A percentile compares a stretch with the other conserved stretches of the same genome.
These are phyloP conservation scores for Paracentrotus lividus DNA, from an alignment of 53 echinoderm and acorn worm genomes.

Conservation along the genomic window DNA sequence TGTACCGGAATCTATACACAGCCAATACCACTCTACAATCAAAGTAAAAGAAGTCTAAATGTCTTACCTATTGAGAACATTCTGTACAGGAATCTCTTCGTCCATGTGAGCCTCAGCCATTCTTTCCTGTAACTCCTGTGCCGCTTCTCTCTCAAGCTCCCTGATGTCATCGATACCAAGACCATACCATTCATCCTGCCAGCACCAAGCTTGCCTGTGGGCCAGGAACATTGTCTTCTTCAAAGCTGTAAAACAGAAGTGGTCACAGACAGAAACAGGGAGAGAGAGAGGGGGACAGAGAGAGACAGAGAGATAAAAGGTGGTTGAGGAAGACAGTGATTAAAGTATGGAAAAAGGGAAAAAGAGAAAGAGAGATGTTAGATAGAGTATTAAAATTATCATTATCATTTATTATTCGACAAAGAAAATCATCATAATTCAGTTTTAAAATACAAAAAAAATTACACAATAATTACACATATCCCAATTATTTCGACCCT, in stretches of 20 bases:
- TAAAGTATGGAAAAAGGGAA: too few species aligned
- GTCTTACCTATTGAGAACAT: conserved; percentile 47
- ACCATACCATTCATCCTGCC: conserved; percentile 98
- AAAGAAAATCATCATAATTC: too few species aligned
- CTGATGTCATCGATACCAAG: conserved; percentile 95
- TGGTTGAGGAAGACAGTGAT: background rate
- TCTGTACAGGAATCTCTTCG: conserved; percentile 73
- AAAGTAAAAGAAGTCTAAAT: too few species aligned
- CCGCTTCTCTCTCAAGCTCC: conserved; percentile 89
- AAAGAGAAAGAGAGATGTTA: background rate
- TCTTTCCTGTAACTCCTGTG: conserved; percentile 89
- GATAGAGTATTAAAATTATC: too few species aligned
- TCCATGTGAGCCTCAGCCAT: conserved; percentile 95
- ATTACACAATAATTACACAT: too few species aligned
- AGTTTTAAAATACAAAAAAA: too few species aligned
- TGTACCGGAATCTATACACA: conserved; percentile 69
- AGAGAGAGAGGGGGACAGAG: background rate
- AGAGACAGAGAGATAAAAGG: background rate
- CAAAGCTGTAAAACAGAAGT: conserved; percentile 71
- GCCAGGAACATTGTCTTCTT: conserved; percentile 96
- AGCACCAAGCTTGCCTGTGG: conserved; percentile 98
- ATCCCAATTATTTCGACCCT: too few species aligned
- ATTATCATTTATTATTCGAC: too few species aligned
- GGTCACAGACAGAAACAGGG: background rate
- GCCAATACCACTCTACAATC: too few species aligned